Percentiles rank a stretch among this genome's conserved stretches.
Evolutionary conservation across 2,113 vertebrate genomes (phyloP).

Genomic region (Bos taurus): DNA sequence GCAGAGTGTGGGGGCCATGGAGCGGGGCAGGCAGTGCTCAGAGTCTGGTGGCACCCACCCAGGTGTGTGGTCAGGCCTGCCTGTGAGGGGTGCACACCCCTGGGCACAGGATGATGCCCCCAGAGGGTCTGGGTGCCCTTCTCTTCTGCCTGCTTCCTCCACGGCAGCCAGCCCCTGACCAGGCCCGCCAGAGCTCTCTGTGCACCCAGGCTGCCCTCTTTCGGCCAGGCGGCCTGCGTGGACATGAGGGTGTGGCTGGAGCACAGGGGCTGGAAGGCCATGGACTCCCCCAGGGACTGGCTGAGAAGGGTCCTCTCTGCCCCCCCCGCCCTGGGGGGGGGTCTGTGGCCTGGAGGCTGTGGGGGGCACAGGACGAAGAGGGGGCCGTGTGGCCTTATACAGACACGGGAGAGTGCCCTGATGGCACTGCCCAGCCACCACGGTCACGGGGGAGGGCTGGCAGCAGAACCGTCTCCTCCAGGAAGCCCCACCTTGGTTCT

Average conservation of each 20-base stretch:
- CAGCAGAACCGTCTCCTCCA: neutral
- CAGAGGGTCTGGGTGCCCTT: neutral
- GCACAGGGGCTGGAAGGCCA: neutral
- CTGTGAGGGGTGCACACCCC: too few species aligned
- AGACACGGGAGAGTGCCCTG: too few species aligned
- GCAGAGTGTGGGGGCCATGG: too few species aligned
- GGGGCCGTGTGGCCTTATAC: neutral
- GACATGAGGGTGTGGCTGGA: neutral
- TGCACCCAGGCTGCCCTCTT: constrained; percentile 3
- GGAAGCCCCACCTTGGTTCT: neutral
- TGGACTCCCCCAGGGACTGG: neutral
- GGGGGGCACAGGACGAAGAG: neutral
- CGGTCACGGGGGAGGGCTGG: neutral
- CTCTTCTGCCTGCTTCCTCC: neutral
- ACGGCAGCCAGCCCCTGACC: neutral
- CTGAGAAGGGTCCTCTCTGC: neutral
- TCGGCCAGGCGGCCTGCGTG: neutral
- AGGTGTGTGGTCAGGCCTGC: neutral
- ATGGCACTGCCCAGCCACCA: too few species aligned
- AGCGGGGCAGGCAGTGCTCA: neutral
- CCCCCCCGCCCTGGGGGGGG: neutral
- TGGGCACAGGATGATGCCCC: rapidly evolving
- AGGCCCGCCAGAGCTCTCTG: neutral
- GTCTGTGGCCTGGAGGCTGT: neutral
- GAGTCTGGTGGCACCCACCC: neutral